Evolutionary conservation across 1,140 invertebrate genomes (phyloP).

Genomic region (Papilio polytes): DNA sequence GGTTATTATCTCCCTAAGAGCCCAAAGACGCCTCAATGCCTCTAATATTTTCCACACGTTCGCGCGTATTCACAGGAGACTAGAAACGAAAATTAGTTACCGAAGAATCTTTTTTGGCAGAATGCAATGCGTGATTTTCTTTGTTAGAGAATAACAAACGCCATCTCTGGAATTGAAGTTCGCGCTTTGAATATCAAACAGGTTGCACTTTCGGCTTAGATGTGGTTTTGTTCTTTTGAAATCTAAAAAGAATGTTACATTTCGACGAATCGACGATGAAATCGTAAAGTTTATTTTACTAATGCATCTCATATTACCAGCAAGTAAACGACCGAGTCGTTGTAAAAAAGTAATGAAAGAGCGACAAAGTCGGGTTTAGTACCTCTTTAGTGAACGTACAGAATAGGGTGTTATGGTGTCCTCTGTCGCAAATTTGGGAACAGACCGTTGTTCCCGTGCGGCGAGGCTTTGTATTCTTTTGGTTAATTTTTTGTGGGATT

Average conservation of each 20-base stretch:
- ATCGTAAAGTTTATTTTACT: slow-evolving; percentile 30
- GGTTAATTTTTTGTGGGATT: slow-evolving; percentile 79
- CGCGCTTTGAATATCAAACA: slow-evolving; percentile 68
- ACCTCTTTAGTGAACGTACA: slow-evolving; percentile 48
- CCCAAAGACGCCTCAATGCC: slow-evolving; percentile 67
- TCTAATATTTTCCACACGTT: slow-evolving; percentile 82
- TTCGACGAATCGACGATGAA: slow-evolving; percentile 24
- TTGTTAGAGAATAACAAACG: slow-evolving; percentile 78
- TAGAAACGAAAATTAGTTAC: slow-evolving; percentile 82
- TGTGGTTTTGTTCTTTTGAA: slow-evolving; percentile 18
- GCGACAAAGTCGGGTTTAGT: slow-evolving; percentile 62
- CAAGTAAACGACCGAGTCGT: slow-evolving; percentile 42
- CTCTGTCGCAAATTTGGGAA: slow-evolving; percentile 71
- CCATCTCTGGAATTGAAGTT: slow-evolving; percentile 78
- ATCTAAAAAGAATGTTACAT: slow-evolving; percentile 20
- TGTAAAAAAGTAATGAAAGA: slow-evolving; percentile 53
- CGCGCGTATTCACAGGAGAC: slow-evolving; percentile 77
- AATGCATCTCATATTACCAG: slow-evolving; percentile 43
- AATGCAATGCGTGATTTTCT: slow-evolving; percentile 80
- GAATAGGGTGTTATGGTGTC: slow-evolving; percentile 62
- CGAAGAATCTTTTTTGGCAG: slow-evolving; percentile 74
- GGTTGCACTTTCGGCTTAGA: slow-evolving; percentile 46
- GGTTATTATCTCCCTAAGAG: slow-evolving; percentile 79
- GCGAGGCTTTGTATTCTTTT: slow-evolving; percentile 73
- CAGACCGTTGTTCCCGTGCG: slow-evolving; percentile 64